Base-by-base conservation (phyloP, 2,888 invertebrate genomes). In the Mystacides longicornis region DNA sequence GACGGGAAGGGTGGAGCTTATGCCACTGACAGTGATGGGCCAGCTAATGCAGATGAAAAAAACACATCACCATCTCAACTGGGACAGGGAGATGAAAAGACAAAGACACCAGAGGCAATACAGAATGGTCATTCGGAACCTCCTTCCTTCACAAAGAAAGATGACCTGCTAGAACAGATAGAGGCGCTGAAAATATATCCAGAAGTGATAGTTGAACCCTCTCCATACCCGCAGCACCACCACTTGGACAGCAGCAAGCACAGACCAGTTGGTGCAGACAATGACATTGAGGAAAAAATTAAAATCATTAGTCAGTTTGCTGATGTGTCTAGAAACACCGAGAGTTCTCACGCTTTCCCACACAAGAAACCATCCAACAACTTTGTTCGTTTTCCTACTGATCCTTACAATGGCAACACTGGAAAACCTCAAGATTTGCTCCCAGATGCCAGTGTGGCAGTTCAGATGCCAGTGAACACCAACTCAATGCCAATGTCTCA, bases 241-340 rank as follows among this genome's bases (percentile, higher is more conserved):
- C 46, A 46, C 20, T 7, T 19, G 14, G 9, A 46, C 19, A 5
- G 2, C 4, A 20, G 2, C 19, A 46, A 19, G 18, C 3, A 5
- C 14, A 3, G 16, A 37, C 3, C 14, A 37, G 31, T 22, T 33
- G 23, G 22, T 20, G 37, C 22, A 49, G 22, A 23, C 19, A 52
- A 33, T 23, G 60, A 60, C 37, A 52, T 60, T 22, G 60, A 60
- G 55, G 58, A 58, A 22, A 60, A 58, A 33, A 55, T 60, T 45
- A 60, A 58, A 37, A 56, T 52, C 14, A 58, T 60, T 18, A 58
- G 58, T 23, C 50, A 49, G 5, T 51, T 52, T 21, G 60, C 60
- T 11, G 58, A 58, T 51, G 58, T 60, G 16, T 56, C 58, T 11
- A 51, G 58, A 31, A 60, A 60, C 27, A 56, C 54, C 2, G 60